phyloP scores from a whole-genome alignment of 2,888 invertebrate genomes.

The Plutella xylostella region DNA sequence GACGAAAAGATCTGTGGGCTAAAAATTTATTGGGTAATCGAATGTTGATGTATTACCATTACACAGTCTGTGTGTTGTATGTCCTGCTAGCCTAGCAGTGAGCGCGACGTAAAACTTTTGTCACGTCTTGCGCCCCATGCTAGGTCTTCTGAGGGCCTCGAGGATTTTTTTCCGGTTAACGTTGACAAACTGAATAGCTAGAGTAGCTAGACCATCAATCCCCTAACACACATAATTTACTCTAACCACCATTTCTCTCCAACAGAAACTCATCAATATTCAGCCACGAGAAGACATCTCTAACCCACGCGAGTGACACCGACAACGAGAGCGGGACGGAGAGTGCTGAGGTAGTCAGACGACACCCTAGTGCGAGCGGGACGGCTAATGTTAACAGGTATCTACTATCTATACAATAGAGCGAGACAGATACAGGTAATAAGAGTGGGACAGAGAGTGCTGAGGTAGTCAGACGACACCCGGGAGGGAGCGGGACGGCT shows the following conservation, averaged over 20 bases:
- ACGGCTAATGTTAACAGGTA: slow-evolving; percentile 18
- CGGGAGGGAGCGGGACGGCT: slow-evolving; percentile 30
- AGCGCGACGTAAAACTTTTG: too few relatives aligned
- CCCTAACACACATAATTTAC: too few relatives aligned
- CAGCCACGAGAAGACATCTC: slow-evolving; percentile 46
- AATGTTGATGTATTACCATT: too few relatives aligned
- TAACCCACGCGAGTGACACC: slow-evolving; percentile 51
- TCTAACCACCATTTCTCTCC: neutral
- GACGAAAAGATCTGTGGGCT: too few relatives aligned
- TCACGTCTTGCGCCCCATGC: too few relatives aligned
- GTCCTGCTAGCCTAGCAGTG: too few relatives aligned
- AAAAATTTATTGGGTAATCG: too few relatives aligned
- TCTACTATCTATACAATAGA: neutral
- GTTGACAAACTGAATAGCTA: too few relatives aligned
- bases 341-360: slow-evolving; percentile 47
- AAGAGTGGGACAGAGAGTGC: slow-evolving; percentile 58
- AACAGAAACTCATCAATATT: slow-evolving; percentile 48
- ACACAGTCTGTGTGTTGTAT: too few relatives aligned
- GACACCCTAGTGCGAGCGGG: slow-evolving; percentile 35
- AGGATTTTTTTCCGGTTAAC: too few relatives aligned
- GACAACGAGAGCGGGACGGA: slow-evolving; percentile 58
- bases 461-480: slow-evolving; percentile 44
- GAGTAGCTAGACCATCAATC: too few relatives aligned
- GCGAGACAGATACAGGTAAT: slow-evolving; percentile 51
- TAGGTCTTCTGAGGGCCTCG: too few relatives aligned